These are phyloP conservation scores for Paraescarpia echinospica DNA, from an alignment of 1,140 invertebrate species.

Conservation along the genomic window DNA sequence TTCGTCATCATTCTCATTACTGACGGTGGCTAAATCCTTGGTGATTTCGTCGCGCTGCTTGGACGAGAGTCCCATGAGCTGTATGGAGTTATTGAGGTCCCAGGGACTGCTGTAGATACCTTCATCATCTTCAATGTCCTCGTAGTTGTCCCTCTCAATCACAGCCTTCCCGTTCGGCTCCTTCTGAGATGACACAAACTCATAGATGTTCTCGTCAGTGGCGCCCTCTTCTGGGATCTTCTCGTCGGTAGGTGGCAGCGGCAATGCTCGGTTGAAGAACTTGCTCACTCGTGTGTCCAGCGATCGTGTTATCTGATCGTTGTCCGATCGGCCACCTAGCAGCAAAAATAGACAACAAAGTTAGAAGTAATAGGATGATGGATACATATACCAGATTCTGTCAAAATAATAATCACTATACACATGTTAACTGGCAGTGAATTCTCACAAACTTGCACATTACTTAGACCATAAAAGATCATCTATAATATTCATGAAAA, in stretches of 20 bases:
- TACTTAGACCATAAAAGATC: too few relatives aligned
- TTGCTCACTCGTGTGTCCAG: conserved; percentile 9
- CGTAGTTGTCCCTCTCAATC: background rate
- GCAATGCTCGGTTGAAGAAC: conserved; percentile 13
- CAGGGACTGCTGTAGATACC: background rate
- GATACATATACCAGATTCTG: too few relatives aligned
- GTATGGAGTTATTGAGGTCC: background rate
- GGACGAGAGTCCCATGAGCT: background rate
- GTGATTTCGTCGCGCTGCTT: background rate
- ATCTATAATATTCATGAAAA: too few relatives aligned
- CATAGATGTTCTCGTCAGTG: conserved; percentile 7
- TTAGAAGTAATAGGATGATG: too few relatives aligned
- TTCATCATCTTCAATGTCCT: conserved; percentile 9
- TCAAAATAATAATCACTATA: too few relatives aligned
- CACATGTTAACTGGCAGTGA: too few relatives aligned
- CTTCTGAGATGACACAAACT: background rate
- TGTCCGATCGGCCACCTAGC: background rate
- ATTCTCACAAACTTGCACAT: too few relatives aligned
- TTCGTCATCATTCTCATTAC: background rate
- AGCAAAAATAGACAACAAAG: background rate
- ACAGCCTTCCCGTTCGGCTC: background rate
- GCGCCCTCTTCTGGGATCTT: background rate
- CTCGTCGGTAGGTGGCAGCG: background rate
- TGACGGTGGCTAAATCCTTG: background rate
- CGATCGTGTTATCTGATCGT: background rate